These are phyloP conservation scores for Helobdella robusta DNA, from an alignment of 2,888 invertebrate genomes.

Conservation along the genomic window DNA sequence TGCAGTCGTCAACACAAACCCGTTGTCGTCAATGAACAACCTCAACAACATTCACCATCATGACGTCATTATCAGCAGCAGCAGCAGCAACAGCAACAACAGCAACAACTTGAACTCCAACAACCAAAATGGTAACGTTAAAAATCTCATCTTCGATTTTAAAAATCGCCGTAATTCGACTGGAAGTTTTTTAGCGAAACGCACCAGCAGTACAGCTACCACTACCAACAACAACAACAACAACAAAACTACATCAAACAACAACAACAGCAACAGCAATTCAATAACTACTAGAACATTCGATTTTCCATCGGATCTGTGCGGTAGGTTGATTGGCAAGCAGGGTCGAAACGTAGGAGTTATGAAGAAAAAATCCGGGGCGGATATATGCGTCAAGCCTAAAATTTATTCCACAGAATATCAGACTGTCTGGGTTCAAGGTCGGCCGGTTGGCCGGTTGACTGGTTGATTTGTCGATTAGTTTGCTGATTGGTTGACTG, in stretches of 20 bases:
- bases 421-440: slow-evolving; percentile 76
- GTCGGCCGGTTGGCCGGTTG: slow-evolving; percentile 49
- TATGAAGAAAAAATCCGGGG: slow-evolving; percentile 66
- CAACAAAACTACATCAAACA: too few species aligned
- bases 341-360: slow-evolving; percentile 70
- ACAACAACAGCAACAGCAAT: slow-evolving; percentile 5
- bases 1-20: too few species aligned
- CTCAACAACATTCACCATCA: too few species aligned
- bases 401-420: slow-evolving; percentile 65
- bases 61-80: too few species aligned
- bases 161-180: neutral
- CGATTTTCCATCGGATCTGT: slow-evolving; percentile 55
- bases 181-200: neutral
- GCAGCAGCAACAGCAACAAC: neutral
- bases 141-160: neutral
- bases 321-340: slow-evolving; percentile 77
- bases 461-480: neutral
- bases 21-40: too few species aligned
- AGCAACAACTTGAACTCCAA: neutral
- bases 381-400: slow-evolving; percentile 67
- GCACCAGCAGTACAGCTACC: neutral
- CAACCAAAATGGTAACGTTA: neutral
- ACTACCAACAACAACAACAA: too few species aligned
- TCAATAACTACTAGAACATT: slow-evolving; percentile 40
- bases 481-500: neutral